phyloP scores from a whole-genome alignment of 2,888 invertebrate species.

The Coremacera marginata region DNA sequence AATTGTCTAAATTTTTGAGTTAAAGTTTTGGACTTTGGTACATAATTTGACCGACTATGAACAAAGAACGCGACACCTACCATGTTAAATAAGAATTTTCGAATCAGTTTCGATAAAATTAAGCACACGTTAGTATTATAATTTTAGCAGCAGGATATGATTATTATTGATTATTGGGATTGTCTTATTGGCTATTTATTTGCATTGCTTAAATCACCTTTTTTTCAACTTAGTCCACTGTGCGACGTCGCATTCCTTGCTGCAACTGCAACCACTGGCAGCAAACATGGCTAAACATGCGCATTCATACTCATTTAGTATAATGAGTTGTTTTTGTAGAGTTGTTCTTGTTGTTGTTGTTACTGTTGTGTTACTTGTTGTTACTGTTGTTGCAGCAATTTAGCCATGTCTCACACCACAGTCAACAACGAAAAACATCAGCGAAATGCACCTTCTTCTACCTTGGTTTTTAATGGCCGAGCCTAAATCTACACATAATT shows the following conservation, averaged over 20 bases:
- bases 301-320: constrained; percentile 15
- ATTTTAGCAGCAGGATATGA: no score
- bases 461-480: not conserved
- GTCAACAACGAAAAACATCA: constrained; percentile 1
- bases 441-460: not conserved
- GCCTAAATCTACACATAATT: not conserved
- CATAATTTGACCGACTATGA: no score
- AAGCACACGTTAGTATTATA: no score
- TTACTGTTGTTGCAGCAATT: constrained; percentile 29
- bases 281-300: constrained; percentile 20
- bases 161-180: no score
- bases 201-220: no score
- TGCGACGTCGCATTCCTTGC: not conserved
- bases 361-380: constrained; percentile 9
- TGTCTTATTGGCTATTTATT: no score
- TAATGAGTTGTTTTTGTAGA: constrained; percentile 31
- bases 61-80: no score
- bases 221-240: not conserved
- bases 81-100: no score
- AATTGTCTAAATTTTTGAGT: no score
- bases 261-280: not conserved
- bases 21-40: no score
- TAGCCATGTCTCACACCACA: constrained; percentile 22
- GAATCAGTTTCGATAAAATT: no score
- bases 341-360: not conserved